Conservation (phyloP, 2,888 invertebrate species). For the Scaptodrosophila latifasciaeformis region DNA sequence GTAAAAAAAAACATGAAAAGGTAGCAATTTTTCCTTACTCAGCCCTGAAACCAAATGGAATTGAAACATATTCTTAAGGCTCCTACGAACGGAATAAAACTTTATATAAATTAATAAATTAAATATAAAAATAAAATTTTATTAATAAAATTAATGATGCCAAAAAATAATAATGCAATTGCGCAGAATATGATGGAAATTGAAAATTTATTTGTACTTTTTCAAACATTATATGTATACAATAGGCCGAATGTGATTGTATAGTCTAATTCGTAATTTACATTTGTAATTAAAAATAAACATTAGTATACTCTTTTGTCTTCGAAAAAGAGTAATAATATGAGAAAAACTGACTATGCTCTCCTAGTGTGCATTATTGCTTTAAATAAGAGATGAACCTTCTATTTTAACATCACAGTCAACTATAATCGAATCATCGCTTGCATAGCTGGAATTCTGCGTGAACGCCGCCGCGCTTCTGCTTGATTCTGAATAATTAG, state of each 20-base stretch:
- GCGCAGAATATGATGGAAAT: too few relatives aligned
- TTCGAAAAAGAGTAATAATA: not conserved
- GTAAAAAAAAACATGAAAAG: too few relatives aligned
- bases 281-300: not conserved
- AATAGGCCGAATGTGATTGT: not conserved
- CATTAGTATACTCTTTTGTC: not conserved
- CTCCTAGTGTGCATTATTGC: not conserved
- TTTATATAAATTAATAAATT: too few relatives aligned
- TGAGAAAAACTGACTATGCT: not conserved
- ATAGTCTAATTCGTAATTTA: not conserved
- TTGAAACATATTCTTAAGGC: too few relatives aligned
- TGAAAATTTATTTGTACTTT: too few relatives aligned
- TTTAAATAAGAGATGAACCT: slow-evolving; percentile 31
- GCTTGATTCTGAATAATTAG: not conserved
- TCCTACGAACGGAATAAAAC: too few relatives aligned
- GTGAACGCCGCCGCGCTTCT: not conserved
- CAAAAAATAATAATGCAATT: too few relatives aligned
- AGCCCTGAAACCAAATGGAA: too few relatives aligned
- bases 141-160: too few relatives aligned
- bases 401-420: slow-evolving; percentile 58
- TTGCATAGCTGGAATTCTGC: not conserved
- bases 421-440: slow-evolving; percentile 11
- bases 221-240: too few relatives aligned
- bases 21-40: too few relatives aligned
- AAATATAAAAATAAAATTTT: too few relatives aligned